A percentile compares a stretch with the other conserved stretches of the same genome.
Conservation (phyloP, 2,888 invertebrate species). For the Stenchaetothrips biformis region DNA sequence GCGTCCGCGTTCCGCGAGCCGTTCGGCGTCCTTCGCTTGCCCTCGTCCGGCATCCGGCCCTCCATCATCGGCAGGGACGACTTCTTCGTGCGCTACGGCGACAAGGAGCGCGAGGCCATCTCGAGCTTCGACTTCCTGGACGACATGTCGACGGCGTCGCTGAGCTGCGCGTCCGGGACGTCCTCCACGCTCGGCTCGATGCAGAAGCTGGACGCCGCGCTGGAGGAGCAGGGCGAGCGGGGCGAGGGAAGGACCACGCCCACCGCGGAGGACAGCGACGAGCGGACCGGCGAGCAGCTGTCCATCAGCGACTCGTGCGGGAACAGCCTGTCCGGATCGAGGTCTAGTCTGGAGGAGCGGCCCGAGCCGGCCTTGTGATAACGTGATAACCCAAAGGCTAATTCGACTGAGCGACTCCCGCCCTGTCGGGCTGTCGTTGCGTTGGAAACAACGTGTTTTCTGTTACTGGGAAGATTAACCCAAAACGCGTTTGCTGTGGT, state of each 20-base stretch:
- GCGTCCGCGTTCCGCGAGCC: conserved; percentile 47
- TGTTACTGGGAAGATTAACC: too few relatives aligned
- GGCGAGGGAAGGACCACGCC: conserved; percentile 28
- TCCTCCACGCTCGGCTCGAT: conserved; percentile 25
- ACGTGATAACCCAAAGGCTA: too few relatives aligned
- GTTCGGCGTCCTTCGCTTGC: conserved; percentile 44
- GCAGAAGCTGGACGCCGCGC: conserved; percentile 28
- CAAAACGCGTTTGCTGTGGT: too few relatives aligned
- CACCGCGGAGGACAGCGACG: conserved; percentile 27
- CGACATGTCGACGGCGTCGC: conserved; percentile 52
- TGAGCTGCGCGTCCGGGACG: conserved; percentile 37
- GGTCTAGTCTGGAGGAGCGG: conserved; percentile 20
- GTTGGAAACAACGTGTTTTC: too few relatives aligned
- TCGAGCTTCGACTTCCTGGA: conserved; percentile 76
- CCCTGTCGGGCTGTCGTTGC: too few relatives aligned
- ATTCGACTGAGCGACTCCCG: too few relatives aligned
- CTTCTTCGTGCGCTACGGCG: conserved; percentile 72
- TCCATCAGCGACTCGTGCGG: conserved; percentile 36
- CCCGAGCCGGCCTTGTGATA: not conserved
- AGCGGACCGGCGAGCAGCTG: conserved; percentile 28
- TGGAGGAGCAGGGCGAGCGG: conserved; percentile 12
- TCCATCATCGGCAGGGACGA: conserved; percentile 72
- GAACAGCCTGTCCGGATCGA: conserved; percentile 20
- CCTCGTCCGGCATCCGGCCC: conserved; percentile 50
- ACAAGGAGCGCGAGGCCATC: conserved; percentile 70